Percentiles rank a stretch among this genome's conserved stretches.
These are phyloP conservation scores for Trogon surrucura DNA, from an alignment of 2,113 vertebrate species.

Conservation along the genomic window DNA sequence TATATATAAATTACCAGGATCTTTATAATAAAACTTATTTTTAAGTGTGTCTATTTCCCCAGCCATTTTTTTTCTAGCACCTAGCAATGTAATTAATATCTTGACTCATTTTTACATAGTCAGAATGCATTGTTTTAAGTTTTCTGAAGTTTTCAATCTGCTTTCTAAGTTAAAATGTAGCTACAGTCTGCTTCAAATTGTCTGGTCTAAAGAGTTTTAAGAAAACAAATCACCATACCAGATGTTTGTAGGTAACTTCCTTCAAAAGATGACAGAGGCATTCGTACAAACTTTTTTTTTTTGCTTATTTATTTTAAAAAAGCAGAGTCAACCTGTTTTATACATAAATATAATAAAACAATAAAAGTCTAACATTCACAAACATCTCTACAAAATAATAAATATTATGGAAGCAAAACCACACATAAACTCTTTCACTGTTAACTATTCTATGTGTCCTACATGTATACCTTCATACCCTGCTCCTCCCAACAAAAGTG, in stretches of 20 bases:
- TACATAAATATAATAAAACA: constrained; percentile 83
- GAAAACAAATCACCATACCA: background rate
- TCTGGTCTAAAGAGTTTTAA: constrained; percentile 18
- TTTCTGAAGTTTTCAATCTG: background rate
- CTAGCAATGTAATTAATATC: background rate
- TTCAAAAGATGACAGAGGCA: constrained; percentile 87
- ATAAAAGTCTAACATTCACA: constrained; percentile 80
- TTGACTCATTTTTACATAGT: background rate
- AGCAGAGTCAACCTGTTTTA: constrained; percentile 78
- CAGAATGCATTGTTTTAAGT: background rate
- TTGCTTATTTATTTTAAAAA: constrained; percentile 84
- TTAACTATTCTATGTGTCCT: constrained; percentile 64
- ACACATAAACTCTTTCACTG: constrained; percentile 55
- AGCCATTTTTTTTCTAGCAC: background rate
- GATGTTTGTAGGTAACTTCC: constrained; percentile 49
- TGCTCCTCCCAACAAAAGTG: constrained; percentile 70
- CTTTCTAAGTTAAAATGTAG: background rate
- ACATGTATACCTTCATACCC: constrained; percentile 61
- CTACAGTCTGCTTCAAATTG: constrained; percentile 35
- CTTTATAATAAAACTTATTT: background rate
- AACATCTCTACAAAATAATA: constrained; percentile 82
- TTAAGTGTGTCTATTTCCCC: background rate
- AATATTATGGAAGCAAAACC: constrained; percentile 78
- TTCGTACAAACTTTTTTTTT: constrained; percentile 80
- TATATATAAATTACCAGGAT: background rate